These are phyloP conservation scores for Lepidotrigona ventralis DNA, from an alignment of 1,140 invertebrate species.

Conservation along the genomic window DNA sequence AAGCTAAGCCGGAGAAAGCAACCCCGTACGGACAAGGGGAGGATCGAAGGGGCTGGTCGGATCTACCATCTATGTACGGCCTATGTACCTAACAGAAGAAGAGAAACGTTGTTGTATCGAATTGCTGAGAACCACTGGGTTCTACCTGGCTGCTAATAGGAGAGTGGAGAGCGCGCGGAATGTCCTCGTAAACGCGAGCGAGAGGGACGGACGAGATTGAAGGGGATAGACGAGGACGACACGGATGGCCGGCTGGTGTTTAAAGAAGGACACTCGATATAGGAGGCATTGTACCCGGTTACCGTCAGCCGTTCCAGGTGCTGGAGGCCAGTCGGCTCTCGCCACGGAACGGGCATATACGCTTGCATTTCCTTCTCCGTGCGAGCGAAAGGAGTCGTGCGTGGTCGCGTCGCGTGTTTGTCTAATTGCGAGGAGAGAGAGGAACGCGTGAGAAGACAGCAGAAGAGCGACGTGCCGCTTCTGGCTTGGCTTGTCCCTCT, in stretches of 20 bases:
- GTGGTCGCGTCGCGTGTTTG: constrained; percentile 12
- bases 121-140: constrained; percentile 52
- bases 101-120: neutral
- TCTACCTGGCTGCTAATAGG: constrained; percentile 58
- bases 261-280: constrained; percentile 68
- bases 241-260: constrained; percentile 46
- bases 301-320: constrained; percentile 66
- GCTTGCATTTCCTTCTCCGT: constrained; percentile 47
- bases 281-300: constrained; percentile 69
- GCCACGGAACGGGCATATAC: constrained; percentile 53
- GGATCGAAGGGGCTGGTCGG: neutral
- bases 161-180: constrained; percentile 47
- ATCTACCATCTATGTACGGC: rapidly evolving
- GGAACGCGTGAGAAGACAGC: neutral
- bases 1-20: neutral
- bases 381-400: neutral
- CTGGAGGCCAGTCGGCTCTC: constrained; percentile 63
- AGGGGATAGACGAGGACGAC: constrained; percentile 58
- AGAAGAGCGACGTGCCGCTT: neutral
- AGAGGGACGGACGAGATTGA: constrained; percentile 53
- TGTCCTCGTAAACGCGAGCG: constrained; percentile 63
- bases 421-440: neutral
- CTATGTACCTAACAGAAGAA: neutral
- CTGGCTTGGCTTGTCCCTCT: constrained; percentile 1
- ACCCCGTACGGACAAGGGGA: neutral